Percentiles rank a stretch among this genome's conserved stretches.
Evolutionary conservation across 2,113 vertebrate genomes (phyloP).

Genomic region (Gallinago media): DNA sequence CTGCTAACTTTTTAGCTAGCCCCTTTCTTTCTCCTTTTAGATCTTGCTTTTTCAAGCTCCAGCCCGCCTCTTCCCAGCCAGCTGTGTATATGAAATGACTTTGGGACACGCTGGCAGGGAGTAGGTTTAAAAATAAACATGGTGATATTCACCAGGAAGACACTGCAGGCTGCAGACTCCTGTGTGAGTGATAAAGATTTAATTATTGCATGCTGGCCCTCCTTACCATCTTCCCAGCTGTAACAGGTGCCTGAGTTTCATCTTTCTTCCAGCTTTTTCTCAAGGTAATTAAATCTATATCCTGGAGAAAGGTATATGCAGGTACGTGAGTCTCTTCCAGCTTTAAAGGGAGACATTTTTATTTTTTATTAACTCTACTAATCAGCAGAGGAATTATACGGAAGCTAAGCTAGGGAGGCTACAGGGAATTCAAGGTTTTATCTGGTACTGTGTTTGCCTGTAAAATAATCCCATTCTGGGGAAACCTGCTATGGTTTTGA

Average conservation of each 20-base stretch:
- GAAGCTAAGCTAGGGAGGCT: background rate
- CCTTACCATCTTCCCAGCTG: background rate
- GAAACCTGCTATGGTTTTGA: constrained; percentile 33
- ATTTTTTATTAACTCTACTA: constrained; percentile 40
- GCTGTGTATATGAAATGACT: constrained; percentile 16
- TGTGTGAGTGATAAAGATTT: constrained; percentile 49
- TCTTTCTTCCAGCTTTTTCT: constrained; percentile 10
- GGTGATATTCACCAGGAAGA: constrained; percentile 40
- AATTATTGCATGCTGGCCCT: constrained; percentile 24
- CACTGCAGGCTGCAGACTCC: background rate
- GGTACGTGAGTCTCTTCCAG: background rate
- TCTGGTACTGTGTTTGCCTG: background rate
- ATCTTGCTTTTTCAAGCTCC: background rate
- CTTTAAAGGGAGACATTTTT: constrained; percentile 23
- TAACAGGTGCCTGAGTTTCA: constrained; percentile 45
- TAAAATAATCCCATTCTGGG: constrained; percentile 38
- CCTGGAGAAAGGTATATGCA: background rate
- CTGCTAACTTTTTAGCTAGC: background rate
- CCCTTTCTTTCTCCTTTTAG: constrained; percentile 3
- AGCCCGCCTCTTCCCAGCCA: background rate
- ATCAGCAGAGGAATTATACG: constrained; percentile 39
- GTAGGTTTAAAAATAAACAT: constrained; percentile 58
- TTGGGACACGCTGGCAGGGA: constrained; percentile 23
- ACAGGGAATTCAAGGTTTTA: constrained; percentile 36
- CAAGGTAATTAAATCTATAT: constrained; percentile 56